These are phyloP conservation scores for Xerus rutilus DNA, from an alignment of 2,797 vertebrate genomes.

Conservation along the genomic window DNA sequence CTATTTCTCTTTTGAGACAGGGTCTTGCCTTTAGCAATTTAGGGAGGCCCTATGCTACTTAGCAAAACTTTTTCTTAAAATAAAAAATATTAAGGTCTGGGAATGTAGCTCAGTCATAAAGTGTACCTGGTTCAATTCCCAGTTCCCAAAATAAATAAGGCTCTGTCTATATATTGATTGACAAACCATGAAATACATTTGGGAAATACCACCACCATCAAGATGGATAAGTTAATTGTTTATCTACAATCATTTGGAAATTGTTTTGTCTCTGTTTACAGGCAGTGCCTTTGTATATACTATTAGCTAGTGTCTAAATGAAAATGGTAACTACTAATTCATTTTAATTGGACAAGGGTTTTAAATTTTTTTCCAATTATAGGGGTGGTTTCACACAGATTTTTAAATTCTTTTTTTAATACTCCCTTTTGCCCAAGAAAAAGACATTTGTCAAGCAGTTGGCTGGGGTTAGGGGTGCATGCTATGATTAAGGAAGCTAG, in stretches of 20 bases:
- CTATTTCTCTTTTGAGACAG: too few species aligned
- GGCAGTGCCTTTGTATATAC: not conserved
- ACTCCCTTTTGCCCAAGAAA: not conserved
- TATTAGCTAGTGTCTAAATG: not conserved
- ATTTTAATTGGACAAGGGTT: not conserved
- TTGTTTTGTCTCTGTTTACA: not conserved
- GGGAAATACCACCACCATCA: not conserved
- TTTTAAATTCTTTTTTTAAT: conserved; percentile 56
- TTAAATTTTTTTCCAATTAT: conserved; percentile 42
- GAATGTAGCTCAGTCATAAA: too few species aligned
- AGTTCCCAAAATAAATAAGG: not conserved
- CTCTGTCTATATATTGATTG: conserved; percentile 11
- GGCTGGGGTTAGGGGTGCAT: not conserved
- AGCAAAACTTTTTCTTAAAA: too few species aligned
- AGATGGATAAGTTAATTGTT: not conserved
- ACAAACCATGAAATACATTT: conserved; percentile 25
- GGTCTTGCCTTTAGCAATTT: too few species aligned
- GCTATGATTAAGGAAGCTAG: conserved; percentile 49
- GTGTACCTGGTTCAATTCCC: not conserved
- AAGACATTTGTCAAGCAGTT: conserved; percentile 45
- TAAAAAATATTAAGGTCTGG: too few species aligned
- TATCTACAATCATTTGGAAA: not conserved
- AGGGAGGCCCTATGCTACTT: too few species aligned
- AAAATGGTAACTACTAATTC: conserved; percentile 13
- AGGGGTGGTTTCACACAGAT: not conserved